Evolutionary conservation across 2,113 vertebrate species (phyloP).

Genomic region (Tachycineta bicolor): DNA sequence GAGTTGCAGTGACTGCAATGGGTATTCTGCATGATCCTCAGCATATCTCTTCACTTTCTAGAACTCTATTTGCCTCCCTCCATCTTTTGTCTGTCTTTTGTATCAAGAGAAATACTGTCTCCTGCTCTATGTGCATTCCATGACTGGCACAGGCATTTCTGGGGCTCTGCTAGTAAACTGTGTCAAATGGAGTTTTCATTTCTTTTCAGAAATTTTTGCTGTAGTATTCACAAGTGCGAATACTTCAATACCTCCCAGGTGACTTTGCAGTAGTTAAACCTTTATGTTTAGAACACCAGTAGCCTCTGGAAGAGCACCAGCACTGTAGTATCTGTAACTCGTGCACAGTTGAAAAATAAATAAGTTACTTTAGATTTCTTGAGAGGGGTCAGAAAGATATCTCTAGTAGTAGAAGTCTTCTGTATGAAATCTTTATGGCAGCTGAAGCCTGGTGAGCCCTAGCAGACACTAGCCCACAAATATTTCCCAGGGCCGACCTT

Average conservation of each 20-base stretch:
- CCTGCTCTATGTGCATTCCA: rapidly evolving
- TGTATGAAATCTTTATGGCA: conserved; percentile 40
- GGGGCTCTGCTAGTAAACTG: background rate
- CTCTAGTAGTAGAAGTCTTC: background rate
- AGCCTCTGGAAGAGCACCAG: background rate
- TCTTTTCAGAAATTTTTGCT: background rate
- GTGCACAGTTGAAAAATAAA: background rate
- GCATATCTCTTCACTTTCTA: background rate
- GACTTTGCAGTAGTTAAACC: background rate
- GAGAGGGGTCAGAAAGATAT: conserved; percentile 24
- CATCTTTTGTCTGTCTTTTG: background rate
- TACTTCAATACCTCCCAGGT: rapidly evolving
- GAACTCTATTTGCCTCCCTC: background rate
- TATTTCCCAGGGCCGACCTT: background rate
- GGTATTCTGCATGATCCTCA: background rate
- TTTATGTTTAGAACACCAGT: background rate
- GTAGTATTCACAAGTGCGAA: background rate
- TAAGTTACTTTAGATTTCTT: background rate
- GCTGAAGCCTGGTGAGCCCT: background rate
- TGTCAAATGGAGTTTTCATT: background rate
- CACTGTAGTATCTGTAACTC: background rate
- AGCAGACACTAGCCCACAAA: conserved; percentile 6
- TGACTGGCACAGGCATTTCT: background rate
- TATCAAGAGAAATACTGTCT: background rate
- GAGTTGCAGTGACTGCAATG: background rate